Evolutionary conservation across 2,888 invertebrate species (phyloP).

Genomic region (Byasa hedistus): DNA sequence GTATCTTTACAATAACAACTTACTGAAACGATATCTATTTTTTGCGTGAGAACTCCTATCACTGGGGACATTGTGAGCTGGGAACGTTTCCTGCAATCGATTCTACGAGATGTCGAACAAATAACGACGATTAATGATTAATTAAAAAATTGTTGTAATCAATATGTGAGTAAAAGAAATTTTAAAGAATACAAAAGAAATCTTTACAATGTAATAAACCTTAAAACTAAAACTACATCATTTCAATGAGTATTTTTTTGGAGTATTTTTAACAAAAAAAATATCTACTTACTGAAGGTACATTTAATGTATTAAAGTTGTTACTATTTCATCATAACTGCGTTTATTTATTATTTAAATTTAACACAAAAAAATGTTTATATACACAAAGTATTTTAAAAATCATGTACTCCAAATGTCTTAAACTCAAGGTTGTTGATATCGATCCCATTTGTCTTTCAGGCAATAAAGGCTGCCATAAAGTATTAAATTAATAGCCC

Average conservation of each 20-base stretch:
- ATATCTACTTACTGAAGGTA: too few species aligned
- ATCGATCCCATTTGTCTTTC: constrained; percentile 18
- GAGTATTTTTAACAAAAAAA: too few species aligned
- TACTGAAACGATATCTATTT: constrained; percentile 20
- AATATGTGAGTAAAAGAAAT: too few species aligned
- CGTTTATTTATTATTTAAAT: too few species aligned
- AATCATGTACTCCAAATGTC: not conserved
- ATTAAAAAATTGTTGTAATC: not conserved
- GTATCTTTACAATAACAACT: not conserved
- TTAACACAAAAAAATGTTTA: too few species aligned
- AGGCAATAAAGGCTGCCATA: constrained; percentile 19
- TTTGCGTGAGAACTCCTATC: constrained; percentile 23
- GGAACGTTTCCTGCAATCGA: constrained; percentile 19
- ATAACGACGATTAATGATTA: not conserved
- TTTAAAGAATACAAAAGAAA: not conserved
- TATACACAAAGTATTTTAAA: not conserved
- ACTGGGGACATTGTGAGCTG: constrained; percentile 12
- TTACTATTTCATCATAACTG: too few species aligned
- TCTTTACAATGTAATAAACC: not conserved
- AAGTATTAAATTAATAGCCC: constrained; percentile 21
- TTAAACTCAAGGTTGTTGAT: constrained; percentile 11
- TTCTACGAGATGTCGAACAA: constrained; percentile 10
- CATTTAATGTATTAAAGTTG: too few species aligned
- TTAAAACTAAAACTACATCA: not conserved
- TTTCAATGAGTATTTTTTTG: not conserved